A percentile compares a stretch with the other conserved stretches of the same genome.
Conservation (phyloP, 2,113 vertebrate genomes). For the Festucalex cinctus region DNA sequence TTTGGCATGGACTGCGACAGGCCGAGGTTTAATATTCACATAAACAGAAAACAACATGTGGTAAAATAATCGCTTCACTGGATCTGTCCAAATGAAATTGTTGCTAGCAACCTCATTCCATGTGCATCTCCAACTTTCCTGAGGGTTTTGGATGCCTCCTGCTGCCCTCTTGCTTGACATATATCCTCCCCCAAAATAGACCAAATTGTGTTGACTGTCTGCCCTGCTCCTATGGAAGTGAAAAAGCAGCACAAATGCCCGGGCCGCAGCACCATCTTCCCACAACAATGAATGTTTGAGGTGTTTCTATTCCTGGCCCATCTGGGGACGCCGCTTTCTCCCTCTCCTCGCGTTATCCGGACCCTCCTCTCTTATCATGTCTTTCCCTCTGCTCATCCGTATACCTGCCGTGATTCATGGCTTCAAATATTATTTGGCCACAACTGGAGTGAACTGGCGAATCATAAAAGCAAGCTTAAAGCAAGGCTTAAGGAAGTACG, state of each 20-base stretch:
- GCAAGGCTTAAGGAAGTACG: no score
- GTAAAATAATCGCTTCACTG: no score
- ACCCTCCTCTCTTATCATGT: constrained; percentile 12
- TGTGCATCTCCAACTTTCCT: constrained; percentile 42
- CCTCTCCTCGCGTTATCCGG: background rate
- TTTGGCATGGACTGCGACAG: no score
- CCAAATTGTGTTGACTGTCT: constrained; percentile 37
- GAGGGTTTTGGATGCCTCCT: constrained; percentile 41
- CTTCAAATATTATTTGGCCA: background rate
- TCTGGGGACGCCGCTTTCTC: constrained; percentile 11
- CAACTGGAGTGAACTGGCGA: background rate
- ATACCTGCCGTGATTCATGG: constrained; percentile 1
- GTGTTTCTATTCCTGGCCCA: constrained; percentile 37
- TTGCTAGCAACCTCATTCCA: background rate
- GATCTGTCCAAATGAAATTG: no score
- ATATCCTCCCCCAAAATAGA: constrained; percentile 51
- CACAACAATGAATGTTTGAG: constrained; percentile 38
- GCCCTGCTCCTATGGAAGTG: constrained; percentile 31
- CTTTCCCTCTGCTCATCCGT: constrained; percentile 1
- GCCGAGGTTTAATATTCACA: no score
- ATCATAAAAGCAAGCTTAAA: background rate
- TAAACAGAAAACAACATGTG: no score
- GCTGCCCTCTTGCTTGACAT: constrained; percentile 49
- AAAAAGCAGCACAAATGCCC: constrained; percentile 10
- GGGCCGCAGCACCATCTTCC: background rate